phyloP scores from a whole-genome alignment of 1,140 invertebrate genomes.

The Onthophagus taurus region DNA sequence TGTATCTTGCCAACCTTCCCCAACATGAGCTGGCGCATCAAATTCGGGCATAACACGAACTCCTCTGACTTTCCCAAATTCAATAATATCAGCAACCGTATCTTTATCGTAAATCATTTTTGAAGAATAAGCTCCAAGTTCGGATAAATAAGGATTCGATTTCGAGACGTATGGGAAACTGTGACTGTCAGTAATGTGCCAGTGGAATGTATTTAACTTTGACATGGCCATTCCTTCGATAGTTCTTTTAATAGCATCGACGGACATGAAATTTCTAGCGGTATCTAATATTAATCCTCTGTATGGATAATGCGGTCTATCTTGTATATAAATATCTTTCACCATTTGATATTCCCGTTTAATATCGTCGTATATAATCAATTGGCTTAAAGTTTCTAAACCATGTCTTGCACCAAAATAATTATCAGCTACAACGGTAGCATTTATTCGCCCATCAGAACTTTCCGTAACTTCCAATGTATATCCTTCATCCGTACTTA shows the following conservation, averaged over 20 bases:
- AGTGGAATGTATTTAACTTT: slow-evolving; percentile 80
- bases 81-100: slow-evolving; percentile 50
- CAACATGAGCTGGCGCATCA: slow-evolving; percentile 80
- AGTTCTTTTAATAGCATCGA: slow-evolving; percentile 58
- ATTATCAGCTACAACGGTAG: slow-evolving; percentile 48
- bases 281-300: slow-evolving; percentile 71
- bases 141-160: slow-evolving; percentile 55
- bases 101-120: slow-evolving; percentile 50
- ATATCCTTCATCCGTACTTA: slow-evolving; percentile 63
- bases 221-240: slow-evolving; percentile 71
- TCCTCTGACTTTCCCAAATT: slow-evolving; percentile 59
- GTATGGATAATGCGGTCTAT: slow-evolving; percentile 64
- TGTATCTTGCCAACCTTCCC: slow-evolving; percentile 74
- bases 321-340: slow-evolving; percentile 49
- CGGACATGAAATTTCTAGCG: slow-evolving; percentile 60
- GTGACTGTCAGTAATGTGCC: slow-evolving; percentile 84
- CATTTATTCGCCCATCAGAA: slow-evolving; percentile 43
- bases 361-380: slow-evolving; percentile 63
- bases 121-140: slow-evolving; percentile 61
- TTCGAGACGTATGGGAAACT: slow-evolving; percentile 71
- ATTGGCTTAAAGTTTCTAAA: slow-evolving; percentile 67
- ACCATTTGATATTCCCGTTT: slow-evolving; percentile 49
- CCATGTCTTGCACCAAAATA: slow-evolving; percentile 70
- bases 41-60: slow-evolving; percentile 75
- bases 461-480: slow-evolving; percentile 41